phyloP scores from a whole-genome alignment of 2,113 vertebrate species.

The Hirundichthys speculiger region DNA sequence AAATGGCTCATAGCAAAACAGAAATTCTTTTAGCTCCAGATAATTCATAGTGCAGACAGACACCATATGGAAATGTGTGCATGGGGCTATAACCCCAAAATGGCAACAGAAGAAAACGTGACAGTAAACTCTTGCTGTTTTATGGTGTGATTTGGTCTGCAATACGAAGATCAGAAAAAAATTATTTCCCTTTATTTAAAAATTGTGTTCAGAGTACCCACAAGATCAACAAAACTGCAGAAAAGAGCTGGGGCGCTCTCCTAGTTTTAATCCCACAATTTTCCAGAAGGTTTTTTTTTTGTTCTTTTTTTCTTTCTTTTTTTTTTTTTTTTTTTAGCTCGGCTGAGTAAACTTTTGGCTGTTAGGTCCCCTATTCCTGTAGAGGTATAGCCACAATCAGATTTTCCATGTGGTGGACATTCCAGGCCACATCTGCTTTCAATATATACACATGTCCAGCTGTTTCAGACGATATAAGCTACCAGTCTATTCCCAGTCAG shows the following conservation, averaged over 20 bases:
- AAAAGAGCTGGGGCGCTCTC: slow-evolving; percentile 29
- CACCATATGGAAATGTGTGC: slow-evolving; percentile 57
- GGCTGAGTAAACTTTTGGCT: slow-evolving; percentile 59
- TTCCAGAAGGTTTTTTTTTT: slow-evolving; percentile 41
- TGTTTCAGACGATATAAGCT: slow-evolving; percentile 66
- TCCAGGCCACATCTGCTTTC: slow-evolving; percentile 77
- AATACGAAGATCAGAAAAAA: slow-evolving; percentile 15
- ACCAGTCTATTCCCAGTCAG: slow-evolving; percentile 47
- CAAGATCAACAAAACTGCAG: slow-evolving; percentile 16
- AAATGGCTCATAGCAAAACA: slow-evolving; percentile 17
- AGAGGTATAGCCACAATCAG: slow-evolving; percentile 66
- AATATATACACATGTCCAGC: slow-evolving; percentile 64
- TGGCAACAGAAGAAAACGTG: slow-evolving; percentile 15
- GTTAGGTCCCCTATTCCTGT: slow-evolving; percentile 59
- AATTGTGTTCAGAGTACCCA: slow-evolving; percentile 8
- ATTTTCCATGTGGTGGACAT: slow-evolving; percentile 77
- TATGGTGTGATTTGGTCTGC: slow-evolving; percentile 23
- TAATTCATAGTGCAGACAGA: slow-evolving; percentile 56
- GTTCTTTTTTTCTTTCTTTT: slow-evolving; percentile 1
- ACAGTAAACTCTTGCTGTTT: slow-evolving; percentile 36
- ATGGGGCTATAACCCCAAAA: slow-evolving; percentile 16
- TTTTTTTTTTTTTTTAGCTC: slow-evolving; percentile 27
- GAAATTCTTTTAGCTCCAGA: slow-evolving; percentile 47
- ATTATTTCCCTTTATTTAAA: slow-evolving; percentile 10
- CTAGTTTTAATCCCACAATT: slow-evolving; percentile 52